A percentile compares a stretch with the other conserved stretches of the same genome.
Evolutionary conservation across 2,113 vertebrate genomes (phyloP).

Genomic region (Eulacestoma nigropectus): DNA sequence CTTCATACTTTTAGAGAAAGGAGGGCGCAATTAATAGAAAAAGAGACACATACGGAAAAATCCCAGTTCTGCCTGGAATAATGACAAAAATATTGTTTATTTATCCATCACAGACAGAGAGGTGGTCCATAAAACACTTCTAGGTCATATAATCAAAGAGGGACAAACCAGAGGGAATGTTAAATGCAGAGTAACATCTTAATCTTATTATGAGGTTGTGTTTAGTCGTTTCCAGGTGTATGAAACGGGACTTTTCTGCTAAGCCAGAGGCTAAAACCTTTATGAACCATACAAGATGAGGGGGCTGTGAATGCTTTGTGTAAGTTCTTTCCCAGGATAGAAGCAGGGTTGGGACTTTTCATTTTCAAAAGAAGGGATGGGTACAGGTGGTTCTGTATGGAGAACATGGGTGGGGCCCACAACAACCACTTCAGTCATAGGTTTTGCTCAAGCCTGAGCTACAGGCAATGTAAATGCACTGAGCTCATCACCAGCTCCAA

Average conservation of each 20-base stretch:
- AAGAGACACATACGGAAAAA: not conserved
- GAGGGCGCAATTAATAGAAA: not conserved
- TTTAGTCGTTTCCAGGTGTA: not conserved
- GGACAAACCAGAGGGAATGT: not conserved
- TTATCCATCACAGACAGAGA: not conserved
- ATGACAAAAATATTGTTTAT: not conserved
- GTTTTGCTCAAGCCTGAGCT: not conserved
- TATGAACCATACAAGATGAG: rapidly evolving
- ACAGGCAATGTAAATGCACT: not conserved
- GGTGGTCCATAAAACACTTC: not conserved
- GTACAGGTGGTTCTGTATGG: not conserved
- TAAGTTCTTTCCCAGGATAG: not conserved
- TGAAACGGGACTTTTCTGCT: not conserved
- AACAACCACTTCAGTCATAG: not conserved
- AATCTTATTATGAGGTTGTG: not conserved
- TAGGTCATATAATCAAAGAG: not conserved
- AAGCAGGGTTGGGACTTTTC: not conserved
- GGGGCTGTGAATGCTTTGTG: not conserved
- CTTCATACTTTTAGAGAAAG: not conserved
- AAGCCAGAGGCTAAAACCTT: not conserved
- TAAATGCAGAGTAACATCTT: not conserved
- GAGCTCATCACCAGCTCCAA: not conserved
- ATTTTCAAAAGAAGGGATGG: not conserved
- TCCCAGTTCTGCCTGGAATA: not conserved
- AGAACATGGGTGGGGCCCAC: not conserved